These are phyloP conservation scores for Paragorgia papillata DNA, from an alignment of 92 coral and sea anemone species.

Conservation along the genomic window DNA sequence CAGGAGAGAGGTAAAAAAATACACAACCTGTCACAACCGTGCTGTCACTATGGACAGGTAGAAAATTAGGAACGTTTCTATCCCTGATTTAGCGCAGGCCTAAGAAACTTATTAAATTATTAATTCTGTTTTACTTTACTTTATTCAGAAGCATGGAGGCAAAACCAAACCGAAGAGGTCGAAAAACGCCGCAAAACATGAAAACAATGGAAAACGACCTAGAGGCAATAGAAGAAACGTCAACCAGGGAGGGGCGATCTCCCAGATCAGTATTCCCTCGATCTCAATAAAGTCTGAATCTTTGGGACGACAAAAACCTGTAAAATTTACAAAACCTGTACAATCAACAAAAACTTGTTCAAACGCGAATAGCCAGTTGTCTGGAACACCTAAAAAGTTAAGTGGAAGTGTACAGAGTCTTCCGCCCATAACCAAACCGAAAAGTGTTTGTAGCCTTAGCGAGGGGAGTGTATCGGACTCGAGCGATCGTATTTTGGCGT, in stretches of 20 bases:
- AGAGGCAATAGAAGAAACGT: neutral
- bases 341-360: neutral
- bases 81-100: too few species aligned
- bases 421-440: constrained; percentile 3
- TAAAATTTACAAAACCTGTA: neutral
- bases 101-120: too few species aligned
- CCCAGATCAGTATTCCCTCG: neutral
- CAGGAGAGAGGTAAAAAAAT: too few species aligned
- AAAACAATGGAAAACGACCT: neutral
- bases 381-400: neutral
- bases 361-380: neutral
- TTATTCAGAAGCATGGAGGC: constrained; percentile 18
- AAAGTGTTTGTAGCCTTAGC: constrained; percentile 6
- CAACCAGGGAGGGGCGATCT: neutral
- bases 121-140: neutral
- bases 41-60: too few species aligned
- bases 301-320: too few species aligned
- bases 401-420: neutral
- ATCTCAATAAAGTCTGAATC: too few species aligned
- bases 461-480: constrained; percentile 29
- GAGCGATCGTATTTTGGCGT: constrained; percentile 18
- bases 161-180: constrained; percentile 15
- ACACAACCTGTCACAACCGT: too few species aligned
- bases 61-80: too few species aligned
- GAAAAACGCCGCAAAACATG: neutral